Conservation (phyloP, 1,140 invertebrate species). For the Mizuhopecten yessoensis region DNA sequence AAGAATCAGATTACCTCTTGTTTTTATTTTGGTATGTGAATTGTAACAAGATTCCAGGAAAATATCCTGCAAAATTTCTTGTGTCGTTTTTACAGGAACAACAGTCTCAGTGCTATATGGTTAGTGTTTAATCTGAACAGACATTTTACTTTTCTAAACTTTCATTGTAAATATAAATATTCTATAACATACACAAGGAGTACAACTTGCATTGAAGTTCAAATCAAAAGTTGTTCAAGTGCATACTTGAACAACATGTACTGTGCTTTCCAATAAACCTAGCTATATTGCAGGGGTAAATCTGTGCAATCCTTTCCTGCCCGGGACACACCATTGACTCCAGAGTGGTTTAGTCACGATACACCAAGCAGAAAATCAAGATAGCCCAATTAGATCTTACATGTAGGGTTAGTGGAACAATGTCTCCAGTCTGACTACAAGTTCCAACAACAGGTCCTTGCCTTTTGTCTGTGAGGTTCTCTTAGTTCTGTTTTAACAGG, state of each 20-base stretch:
- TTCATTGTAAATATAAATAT: not conserved
- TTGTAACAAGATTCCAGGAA: too few relatives aligned
- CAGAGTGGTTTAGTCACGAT: slow-evolving; percentile 25
- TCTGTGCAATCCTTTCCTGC: slow-evolving; percentile 16
- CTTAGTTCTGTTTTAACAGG: not conserved
- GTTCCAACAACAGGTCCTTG: not conserved
- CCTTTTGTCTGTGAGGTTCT: not conserved
- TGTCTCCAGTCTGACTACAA: slow-evolving; percentile 8
- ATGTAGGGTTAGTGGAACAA: slow-evolving; percentile 16
- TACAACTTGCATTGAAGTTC: not conserved
- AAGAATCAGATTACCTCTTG: too few relatives aligned
- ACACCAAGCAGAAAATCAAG: slow-evolving; percentile 33
- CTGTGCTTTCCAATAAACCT: slow-evolving; percentile 8
- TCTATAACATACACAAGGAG: not conserved
- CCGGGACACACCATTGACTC: not conserved
- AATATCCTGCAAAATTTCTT: too few relatives aligned
- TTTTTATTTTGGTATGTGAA: too few relatives aligned
- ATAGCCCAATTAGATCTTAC: slow-evolving; percentile 29
- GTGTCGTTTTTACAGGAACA: too few relatives aligned
- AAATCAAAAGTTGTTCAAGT: not conserved
- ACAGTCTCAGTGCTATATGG: too few relatives aligned
- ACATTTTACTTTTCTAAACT: not conserved
- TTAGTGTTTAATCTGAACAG: too few relatives aligned
- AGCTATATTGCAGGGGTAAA: not conserved
- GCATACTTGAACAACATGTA: not conserved